A percentile compares a stretch with the other conserved stretches of the same genome.
Conservation (phyloP, 2,888 invertebrate genomes). For the Ligdia adustata region DNA sequence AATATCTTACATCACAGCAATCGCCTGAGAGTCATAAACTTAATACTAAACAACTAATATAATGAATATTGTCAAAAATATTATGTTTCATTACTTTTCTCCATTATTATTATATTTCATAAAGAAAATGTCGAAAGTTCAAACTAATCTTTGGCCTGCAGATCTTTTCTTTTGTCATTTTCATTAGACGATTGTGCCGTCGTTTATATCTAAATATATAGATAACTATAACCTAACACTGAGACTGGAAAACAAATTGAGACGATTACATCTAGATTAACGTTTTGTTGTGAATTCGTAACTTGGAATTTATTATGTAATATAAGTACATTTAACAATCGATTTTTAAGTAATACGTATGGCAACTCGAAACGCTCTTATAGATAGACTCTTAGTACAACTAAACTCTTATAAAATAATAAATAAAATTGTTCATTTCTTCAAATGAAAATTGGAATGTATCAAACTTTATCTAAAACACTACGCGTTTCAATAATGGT, state of each 20-base stretch:
- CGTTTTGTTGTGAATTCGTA: conserved; percentile 28
- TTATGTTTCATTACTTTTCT: conserved; percentile 44
- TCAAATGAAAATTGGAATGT: conserved; percentile 57
- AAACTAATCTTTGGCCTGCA: conserved; percentile 81
- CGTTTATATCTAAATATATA: conserved; percentile 34
- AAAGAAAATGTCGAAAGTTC: conserved; percentile 49
- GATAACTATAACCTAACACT: conserved; percentile 56
- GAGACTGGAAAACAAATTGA: conserved; percentile 48
- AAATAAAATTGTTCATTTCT: conserved; percentile 65
- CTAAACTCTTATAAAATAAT: conserved; percentile 50
- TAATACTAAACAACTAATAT: conserved; percentile 51
- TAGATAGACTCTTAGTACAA: conserved; percentile 48
- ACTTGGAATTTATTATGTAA: conserved; percentile 40
- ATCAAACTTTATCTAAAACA: conserved; percentile 52
- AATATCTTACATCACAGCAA: conserved; percentile 81
- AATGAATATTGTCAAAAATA: conserved; percentile 62
- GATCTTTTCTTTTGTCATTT: conserved; percentile 64
- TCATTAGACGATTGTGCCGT: conserved; percentile 60
- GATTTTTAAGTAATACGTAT: conserved; percentile 61
- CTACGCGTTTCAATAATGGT: conserved; percentile 63
- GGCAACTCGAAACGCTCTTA: conserved; percentile 69
- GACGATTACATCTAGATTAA: conserved; percentile 31
- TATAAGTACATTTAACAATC: conserved; percentile 73
- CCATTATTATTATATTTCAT: conserved; percentile 39
- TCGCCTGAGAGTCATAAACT: conserved; percentile 78